A percentile compares a stretch with the other conserved stretches of the same genome.
phyloP scores from a whole-genome alignment of 2,797 vertebrate species.

The Melanotaenia parkinsoni region DNA sequence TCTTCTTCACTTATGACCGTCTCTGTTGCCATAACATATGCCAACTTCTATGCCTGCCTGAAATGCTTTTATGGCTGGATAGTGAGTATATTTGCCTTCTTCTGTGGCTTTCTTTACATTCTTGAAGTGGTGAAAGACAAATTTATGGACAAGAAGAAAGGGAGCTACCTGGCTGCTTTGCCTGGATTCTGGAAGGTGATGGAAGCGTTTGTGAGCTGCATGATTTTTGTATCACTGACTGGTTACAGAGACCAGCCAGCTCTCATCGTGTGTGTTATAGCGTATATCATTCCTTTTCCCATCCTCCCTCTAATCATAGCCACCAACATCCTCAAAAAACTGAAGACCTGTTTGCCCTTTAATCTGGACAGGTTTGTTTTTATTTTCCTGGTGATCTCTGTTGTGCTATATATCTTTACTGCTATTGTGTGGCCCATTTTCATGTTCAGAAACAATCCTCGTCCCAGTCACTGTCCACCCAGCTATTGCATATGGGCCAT shows the following conservation, averaged over 20 bases:
- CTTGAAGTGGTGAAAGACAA: constrained; percentile 81
- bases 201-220: constrained; percentile 86
- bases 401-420: constrained; percentile 81
- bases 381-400: constrained; percentile 80
- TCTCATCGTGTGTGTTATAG: constrained; percentile 81
- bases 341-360: constrained; percentile 77
- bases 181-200: constrained; percentile 87
- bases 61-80: constrained; percentile 68
- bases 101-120: constrained; percentile 79
- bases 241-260: constrained; percentile 28
- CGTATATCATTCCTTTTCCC: constrained; percentile 86
- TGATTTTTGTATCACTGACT: constrained; percentile 85
- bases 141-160: constrained; percentile 67
- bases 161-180: constrained; percentile 82
- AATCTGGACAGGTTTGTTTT: constrained; percentile 80
- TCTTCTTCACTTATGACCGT: constrained; percentile 83
- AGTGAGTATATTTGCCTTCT: constrained; percentile 75
- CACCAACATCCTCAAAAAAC: constrained; percentile 83
- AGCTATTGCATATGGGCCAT: constrained; percentile 75
- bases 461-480: constrained; percentile 53
- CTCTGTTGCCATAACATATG: constrained; percentile 82
- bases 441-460: constrained; percentile 67
- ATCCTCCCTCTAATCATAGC: constrained; percentile 83
- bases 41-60: constrained; percentile 72
- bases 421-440: constrained; percentile 85